phyloP scores from a whole-genome alignment of 1,140 invertebrate species.

The Psilanteris sp. region DNA sequence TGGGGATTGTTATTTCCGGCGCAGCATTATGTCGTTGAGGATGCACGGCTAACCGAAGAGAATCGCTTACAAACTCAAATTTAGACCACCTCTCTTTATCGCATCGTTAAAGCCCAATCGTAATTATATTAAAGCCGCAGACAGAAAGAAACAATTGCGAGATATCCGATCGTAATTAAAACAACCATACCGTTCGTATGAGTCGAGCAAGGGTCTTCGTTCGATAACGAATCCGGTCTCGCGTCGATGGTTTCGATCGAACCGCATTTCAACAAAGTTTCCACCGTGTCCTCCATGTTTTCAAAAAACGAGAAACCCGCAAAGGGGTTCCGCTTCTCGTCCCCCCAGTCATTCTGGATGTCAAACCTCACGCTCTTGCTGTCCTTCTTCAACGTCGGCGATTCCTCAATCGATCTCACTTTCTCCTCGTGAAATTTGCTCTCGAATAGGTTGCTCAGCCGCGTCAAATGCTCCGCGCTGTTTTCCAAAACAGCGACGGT shows the following conservation, averaged over 20 bases:
- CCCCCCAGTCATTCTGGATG: constrained; percentile 52
- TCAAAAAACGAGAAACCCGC: constrained; percentile 19
- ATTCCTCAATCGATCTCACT: not conserved
- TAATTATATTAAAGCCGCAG: constrained; percentile 18
- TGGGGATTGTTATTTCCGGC: constrained; percentile 70
- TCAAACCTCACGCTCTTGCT: constrained; percentile 70
- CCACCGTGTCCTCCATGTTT: constrained; percentile 29
- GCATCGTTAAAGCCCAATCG: constrained; percentile 6
- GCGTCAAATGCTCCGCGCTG: constrained; percentile 20
- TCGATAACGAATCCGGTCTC: not conserved
- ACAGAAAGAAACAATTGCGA: constrained; percentile 23
- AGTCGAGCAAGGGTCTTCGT: not conserved
- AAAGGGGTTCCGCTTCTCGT: constrained; percentile 12
- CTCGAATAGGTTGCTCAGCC: constrained; percentile 28
- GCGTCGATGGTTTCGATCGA: constrained; percentile 32
- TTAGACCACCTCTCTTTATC: constrained; percentile 25
- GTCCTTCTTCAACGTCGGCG: constrained; percentile 22
- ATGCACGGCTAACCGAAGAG: constrained; percentile 62
- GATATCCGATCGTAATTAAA: not conserved
- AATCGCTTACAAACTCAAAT: constrained; percentile 59
- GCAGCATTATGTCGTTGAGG: constrained; percentile 67
- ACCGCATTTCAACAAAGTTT: constrained; percentile 29
- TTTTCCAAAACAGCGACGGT: constrained; percentile 70
- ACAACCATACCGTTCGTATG: constrained; percentile 12
- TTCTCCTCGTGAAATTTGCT: constrained; percentile 18